phyloP scores from a whole-genome alignment of 2,888 invertebrate genomes.

The Cetonia aurata region DNA sequence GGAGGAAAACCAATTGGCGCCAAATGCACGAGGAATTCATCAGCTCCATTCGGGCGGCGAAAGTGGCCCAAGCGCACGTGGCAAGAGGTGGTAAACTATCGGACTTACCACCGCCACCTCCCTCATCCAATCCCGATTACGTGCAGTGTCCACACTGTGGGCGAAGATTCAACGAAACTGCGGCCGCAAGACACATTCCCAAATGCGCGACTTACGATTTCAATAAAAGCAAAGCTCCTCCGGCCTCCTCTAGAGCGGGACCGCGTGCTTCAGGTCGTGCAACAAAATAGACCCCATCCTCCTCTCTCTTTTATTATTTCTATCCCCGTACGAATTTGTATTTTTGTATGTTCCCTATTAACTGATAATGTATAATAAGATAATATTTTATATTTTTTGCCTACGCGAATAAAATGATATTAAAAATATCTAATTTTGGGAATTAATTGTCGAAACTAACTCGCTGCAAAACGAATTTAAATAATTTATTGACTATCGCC shows the following conservation, averaged over 20 bases:
- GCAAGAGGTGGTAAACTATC: constrained; percentile 88
- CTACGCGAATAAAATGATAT: too few relatives aligned
- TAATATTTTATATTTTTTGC: too few relatives aligned
- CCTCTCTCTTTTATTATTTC: background rate
- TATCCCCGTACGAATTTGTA: background rate
- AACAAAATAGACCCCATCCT: constrained; percentile 9
- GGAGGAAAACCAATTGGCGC: constrained; percentile 82
- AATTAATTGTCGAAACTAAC: background rate
- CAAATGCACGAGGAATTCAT: constrained; percentile 96
- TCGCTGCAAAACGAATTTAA: background rate
- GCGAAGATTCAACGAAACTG: constrained; percentile 85
- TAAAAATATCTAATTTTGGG: too few relatives aligned
- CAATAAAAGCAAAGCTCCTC: constrained; percentile 77
- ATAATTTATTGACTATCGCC: too few relatives aligned
- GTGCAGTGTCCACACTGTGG: constrained; percentile 90
- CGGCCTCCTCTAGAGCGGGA: background rate
- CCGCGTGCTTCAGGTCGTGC: constrained; percentile 14
- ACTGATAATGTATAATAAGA: background rate
- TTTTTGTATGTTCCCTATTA: constrained; percentile 20
- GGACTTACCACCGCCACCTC: constrained; percentile 91
- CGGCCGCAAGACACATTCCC: constrained; percentile 93
- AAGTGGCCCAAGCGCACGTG: constrained; percentile 83
- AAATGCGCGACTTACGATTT: constrained; percentile 87
- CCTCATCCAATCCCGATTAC: constrained; percentile 91
- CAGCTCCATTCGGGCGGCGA: constrained; percentile 89